Conservation (phyloP, 2,888 invertebrate genomes). For the Metellina segmentata region DNA sequence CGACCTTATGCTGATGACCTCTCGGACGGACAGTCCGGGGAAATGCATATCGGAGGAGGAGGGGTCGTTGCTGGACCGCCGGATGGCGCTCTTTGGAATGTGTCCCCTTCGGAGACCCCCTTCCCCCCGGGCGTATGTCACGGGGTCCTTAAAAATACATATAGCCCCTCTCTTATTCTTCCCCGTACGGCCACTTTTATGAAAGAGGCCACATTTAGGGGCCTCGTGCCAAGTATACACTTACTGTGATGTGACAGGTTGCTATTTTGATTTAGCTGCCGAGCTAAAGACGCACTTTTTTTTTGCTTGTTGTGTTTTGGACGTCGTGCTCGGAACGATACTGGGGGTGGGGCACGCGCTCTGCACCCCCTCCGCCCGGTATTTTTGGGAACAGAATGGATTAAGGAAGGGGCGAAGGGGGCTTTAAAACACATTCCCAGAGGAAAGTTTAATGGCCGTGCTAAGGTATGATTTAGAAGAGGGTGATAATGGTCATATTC, state of each 20-base stretch:
- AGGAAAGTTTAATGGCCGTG: background rate
- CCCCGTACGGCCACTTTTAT: constrained; percentile 25
- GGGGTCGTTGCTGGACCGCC: background rate
- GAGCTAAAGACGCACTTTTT: constrained; percentile 27
- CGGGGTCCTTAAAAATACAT: constrained; percentile 57
- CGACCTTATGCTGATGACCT: constrained; percentile 72
- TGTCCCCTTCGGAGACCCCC: background rate
- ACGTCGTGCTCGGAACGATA: background rate
- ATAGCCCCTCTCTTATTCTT: no score
- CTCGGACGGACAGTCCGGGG: constrained; percentile 50
- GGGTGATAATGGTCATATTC: no score
- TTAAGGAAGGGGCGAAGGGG: background rate
- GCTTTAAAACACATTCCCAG: background rate
- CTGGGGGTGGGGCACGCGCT: background rate
- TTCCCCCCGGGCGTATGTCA: no score
- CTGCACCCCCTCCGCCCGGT: background rate
- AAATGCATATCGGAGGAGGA: background rate
- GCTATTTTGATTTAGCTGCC: constrained; percentile 60
- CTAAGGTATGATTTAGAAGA: no score
- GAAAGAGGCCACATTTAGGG: constrained; percentile 50
- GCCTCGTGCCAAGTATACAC: background rate
- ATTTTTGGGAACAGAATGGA: no score
- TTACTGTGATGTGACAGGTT: constrained; percentile 57
- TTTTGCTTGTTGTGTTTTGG: constrained; percentile 13
- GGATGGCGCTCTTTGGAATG: constrained; percentile 23